Evolutionary conservation across 64 coral and sea anemone species (phyloP), one percentile per base, ranked within the genome.

Genomic region (Montipora foliosa): DNA sequence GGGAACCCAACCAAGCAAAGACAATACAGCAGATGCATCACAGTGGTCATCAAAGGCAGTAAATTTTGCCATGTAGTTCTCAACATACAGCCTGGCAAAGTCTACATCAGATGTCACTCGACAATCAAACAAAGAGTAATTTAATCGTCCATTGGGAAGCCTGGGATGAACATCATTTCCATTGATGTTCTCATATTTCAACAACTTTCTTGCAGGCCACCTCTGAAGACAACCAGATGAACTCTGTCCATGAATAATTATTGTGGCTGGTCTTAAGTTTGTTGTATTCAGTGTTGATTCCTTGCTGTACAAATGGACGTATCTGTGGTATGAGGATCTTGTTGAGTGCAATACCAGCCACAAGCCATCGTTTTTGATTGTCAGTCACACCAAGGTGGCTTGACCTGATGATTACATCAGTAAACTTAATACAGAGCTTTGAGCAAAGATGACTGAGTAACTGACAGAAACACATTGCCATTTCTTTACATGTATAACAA

Each of bases 331-430:
- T 48, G 14, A 92, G 70, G 45, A 62, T 80, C 44, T 75, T 76
- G 12, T 37, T 37, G 29, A 92, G 80, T 52, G 59, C 60, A 74
- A 92, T 48, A 8, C 90, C 90, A 75, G 66, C 51, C 66, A 67
- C 72, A 45, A 92, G 3, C 90, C 90, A 92, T 47, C 90, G 50
- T 62, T 85, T 92, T 52, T 84, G 80, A 52, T 77, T 84, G 67
- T 92, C 80, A 62, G 17, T 61, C 29, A 89, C 49, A 11, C 60
- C 52, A 55, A 37, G 29, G 29, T 37, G 29, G 29, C 29, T 37
- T 37, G 29, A 37, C 29, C 29, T 37, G 29, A 37, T 37, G 29
- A 37, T 37, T 37, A 37, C 29, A 37, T 37, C 1, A 37, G 29
- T 37, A 37, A 37, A 37, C 29, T 0, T 37, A 37, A 37, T 37